Percentiles rank a stretch among this genome's conserved stretches.
Evolutionary conservation across 2,113 vertebrate genomes (phyloP).

Genomic region (Phalacrocorax carbo): DNA sequence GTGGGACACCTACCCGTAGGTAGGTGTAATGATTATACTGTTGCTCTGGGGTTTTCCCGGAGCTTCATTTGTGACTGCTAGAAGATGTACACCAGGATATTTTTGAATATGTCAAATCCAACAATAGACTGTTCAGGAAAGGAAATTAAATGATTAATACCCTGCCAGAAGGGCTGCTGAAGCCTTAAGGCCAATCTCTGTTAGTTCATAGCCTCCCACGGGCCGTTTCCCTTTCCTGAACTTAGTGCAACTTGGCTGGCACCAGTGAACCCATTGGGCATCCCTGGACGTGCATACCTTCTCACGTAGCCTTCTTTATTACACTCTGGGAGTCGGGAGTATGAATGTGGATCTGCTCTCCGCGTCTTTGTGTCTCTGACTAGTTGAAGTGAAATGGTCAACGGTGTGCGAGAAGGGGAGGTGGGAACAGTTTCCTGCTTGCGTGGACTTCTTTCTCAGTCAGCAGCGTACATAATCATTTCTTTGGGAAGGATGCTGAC

Average conservation of each 20-base stretch:
- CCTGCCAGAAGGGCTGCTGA: neutral
- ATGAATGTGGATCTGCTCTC: neutral
- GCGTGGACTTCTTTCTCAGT: neutral
- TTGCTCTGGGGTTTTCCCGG: neutral
- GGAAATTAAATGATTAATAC: neutral
- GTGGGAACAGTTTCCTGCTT: neutral
- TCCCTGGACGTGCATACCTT: accelerated
- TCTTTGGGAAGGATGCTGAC: neutral
- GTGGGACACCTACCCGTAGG: neutral
- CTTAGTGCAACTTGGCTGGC: neutral
- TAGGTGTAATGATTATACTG: neutral
- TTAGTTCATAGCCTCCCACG: neutral
- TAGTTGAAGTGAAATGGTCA: neutral
- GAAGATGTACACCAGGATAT: neutral
- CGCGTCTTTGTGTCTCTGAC: accelerated
- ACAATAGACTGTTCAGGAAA: neutral
- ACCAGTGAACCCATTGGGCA: neutral
- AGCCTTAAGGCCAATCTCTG: neutral
- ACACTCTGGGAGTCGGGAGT: neutral
- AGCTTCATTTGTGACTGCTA: neutral
- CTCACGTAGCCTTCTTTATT: neutral
- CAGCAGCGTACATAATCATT: accelerated
- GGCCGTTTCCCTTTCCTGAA: neutral
- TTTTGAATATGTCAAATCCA: neutral
- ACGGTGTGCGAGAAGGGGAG: accelerated